These are phyloP conservation scores for Abrostola tripartita DNA, from an alignment of 2,888 invertebrate genomes.

Conservation along the genomic window DNA sequence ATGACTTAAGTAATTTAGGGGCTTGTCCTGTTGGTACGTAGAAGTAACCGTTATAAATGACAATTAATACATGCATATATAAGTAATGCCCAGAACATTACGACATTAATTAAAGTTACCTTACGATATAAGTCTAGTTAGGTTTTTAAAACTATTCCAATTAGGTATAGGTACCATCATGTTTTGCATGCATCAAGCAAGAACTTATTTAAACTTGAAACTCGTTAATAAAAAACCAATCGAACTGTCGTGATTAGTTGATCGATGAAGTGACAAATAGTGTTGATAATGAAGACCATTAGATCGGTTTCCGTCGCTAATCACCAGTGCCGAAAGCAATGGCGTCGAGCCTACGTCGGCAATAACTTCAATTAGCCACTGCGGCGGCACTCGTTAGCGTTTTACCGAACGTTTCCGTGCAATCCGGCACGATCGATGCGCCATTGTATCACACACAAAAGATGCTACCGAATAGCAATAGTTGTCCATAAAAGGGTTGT, in stretches of 20 bases:
- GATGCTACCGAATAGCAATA: constrained; percentile 80
- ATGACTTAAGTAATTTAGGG: constrained; percentile 33
- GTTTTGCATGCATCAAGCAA: neutral
- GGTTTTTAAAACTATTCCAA: neutral
- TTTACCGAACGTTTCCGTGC: constrained; percentile 74
- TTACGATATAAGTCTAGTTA: neutral
- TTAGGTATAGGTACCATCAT: neutral
- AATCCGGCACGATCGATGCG: constrained; percentile 80
- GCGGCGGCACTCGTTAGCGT: constrained; percentile 76
- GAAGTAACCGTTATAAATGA: constrained; percentile 29
- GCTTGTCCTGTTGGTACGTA: constrained; percentile 2
- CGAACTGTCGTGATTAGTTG: constrained; percentile 48
- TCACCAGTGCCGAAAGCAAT: constrained; percentile 56
- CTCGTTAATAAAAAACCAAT: constrained; percentile 30
- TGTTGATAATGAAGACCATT: constrained; percentile 68
- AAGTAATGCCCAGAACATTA: neutral
- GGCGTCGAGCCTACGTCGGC: constrained; percentile 56
- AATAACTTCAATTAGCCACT: constrained; percentile 82
- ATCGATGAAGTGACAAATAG: constrained; percentile 75
- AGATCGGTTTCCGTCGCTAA: constrained; percentile 69
- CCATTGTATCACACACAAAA: constrained; percentile 84
- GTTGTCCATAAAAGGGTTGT: constrained; percentile 77
- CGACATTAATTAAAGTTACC: too few relatives aligned
- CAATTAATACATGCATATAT: neutral
- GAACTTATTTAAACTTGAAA: constrained; percentile 5